These are phyloP conservation scores for Hymenochirus boettgeri DNA, from an alignment of 2,113 vertebrate species.

Conservation along the genomic window DNA sequence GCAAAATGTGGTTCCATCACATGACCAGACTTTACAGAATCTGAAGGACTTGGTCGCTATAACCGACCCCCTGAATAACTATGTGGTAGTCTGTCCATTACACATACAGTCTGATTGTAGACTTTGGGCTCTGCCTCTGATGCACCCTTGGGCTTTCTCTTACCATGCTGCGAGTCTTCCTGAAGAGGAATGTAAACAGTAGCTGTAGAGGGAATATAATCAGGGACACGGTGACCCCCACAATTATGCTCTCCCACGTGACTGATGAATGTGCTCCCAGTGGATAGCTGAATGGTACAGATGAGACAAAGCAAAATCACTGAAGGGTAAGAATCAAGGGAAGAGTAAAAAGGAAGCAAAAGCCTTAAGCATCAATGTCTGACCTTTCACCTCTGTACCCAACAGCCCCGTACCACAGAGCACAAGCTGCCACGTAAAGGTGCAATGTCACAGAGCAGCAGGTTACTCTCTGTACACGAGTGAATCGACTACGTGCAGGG, in stretches of 20 bases:
- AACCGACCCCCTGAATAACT: too few relatives aligned
- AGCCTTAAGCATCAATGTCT: not conserved
- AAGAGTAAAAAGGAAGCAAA: not conserved
- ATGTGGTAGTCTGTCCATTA: too few relatives aligned
- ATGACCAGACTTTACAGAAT: too few relatives aligned
- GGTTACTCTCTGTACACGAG: conserved; percentile 66
- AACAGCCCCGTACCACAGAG: conserved; percentile 67
- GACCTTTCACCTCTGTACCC: conserved; percentile 54
- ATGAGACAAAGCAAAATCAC: not conserved
- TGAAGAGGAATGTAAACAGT: conserved; percentile 64
- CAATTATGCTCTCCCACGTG: conserved; percentile 53
- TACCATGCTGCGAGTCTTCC: conserved; percentile 61
- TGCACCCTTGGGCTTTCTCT: not conserved
- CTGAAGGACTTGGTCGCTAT: too few relatives aligned
- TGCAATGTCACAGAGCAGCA: conserved; percentile 61
- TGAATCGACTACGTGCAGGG: conserved; percentile 62
- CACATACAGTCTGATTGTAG: too few relatives aligned
- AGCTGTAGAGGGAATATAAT: conserved; percentile 67
- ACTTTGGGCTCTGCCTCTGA: too few relatives aligned
- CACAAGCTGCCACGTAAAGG: conserved; percentile 62
- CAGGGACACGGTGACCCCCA: conserved; percentile 59
- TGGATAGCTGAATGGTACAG: conserved; percentile 21
- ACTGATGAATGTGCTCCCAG: conserved; percentile 22
- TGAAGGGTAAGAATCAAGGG: not conserved
- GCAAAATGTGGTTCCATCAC: too few relatives aligned